Evolutionary conservation across 1,140 invertebrate species (phyloP), one percentile per base, ranked within the genome.

Genomic region (Drosophila guanche): DNA sequence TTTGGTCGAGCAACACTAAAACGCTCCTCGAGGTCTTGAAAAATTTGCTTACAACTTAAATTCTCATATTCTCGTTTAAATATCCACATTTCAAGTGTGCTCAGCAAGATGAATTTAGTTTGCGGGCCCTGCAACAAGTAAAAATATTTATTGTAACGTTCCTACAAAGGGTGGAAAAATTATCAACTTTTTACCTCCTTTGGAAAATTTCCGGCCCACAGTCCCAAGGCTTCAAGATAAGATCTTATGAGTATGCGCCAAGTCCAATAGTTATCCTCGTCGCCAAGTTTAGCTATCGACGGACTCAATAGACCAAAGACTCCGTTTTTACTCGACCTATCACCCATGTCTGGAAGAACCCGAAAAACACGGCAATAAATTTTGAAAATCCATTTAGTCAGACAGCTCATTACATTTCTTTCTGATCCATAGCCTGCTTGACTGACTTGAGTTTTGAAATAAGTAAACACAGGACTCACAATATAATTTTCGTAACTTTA

Each of bases 71-170:
- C 69, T 5, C 4, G 20, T 20, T 42, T 20, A 3, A 73, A 14
- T 33, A 73, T 41, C 70, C 70, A 73, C 0, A 55, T 29, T 73
- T 73, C 70, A 8, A 73, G 3, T 3, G 57, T 52, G 41, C 59
- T 73, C 5, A 73, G 40, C 10, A 73, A 16, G 0, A 73, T 37
- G 47, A 74, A 74, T 5, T 74, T 74, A 2, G 51, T 27, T 16
- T 65, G 47, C 4, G 70, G 12, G 23, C 58, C 46, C 70, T 73
- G n/a, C 23, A 52, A 22, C 7, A 4, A 27, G 22, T 10, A 12
- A 4, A 14, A 25, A 25, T 29, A 5, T 16, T 5, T 7, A 3
- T 16, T 5, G 8, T 3, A 12, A 7, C 33, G 33, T 37, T 1
- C 4, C 33, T 3, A 1, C 14, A 12, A 23, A 22, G 12, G 0